Conservation (phyloP, 2,888 invertebrate species). For the Caprella mutica region DNA sequence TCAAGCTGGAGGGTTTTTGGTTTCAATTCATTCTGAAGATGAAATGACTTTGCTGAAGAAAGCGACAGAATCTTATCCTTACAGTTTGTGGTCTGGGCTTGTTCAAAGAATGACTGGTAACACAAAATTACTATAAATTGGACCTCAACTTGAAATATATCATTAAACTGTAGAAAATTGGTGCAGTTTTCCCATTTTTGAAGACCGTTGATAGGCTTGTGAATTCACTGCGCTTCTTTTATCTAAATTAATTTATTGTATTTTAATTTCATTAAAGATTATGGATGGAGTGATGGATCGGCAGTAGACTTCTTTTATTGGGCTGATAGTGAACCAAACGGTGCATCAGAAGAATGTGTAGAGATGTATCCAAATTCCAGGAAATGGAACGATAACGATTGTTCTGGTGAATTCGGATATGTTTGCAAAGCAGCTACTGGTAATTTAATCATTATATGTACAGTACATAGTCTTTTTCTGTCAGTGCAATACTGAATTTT, state of each 20-base stretch:
- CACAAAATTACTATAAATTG: no score
- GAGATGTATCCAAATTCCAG: constrained; percentile 3
- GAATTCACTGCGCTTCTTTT: no score
- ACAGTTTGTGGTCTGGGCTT: constrained; percentile 21
- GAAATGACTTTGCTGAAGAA: constrained; percentile 11
- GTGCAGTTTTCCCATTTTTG: no score
- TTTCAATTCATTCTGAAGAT: constrained; percentile 16
- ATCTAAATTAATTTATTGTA: no score
- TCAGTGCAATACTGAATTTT: no score
- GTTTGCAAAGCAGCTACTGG: constrained; percentile 12
- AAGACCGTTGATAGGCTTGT: no score
- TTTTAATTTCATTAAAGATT: no score
- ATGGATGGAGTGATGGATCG: background rate
- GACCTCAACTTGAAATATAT: no score
- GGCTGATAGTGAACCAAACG: background rate
- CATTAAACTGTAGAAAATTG: no score
- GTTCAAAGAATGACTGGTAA: constrained; percentile 11
- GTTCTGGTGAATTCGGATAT: background rate
- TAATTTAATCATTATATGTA: no score
- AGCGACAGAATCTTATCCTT: background rate
- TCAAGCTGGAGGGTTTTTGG: constrained; percentile 9
- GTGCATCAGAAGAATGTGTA: constrained; percentile 6
- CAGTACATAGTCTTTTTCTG: no score
- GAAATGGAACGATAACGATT: constrained; percentile 11
- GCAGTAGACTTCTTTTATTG: background rate